Evolutionary conservation across 2,888 invertebrate species (phyloP).

Genomic region (Rhingia rostrata): DNA sequence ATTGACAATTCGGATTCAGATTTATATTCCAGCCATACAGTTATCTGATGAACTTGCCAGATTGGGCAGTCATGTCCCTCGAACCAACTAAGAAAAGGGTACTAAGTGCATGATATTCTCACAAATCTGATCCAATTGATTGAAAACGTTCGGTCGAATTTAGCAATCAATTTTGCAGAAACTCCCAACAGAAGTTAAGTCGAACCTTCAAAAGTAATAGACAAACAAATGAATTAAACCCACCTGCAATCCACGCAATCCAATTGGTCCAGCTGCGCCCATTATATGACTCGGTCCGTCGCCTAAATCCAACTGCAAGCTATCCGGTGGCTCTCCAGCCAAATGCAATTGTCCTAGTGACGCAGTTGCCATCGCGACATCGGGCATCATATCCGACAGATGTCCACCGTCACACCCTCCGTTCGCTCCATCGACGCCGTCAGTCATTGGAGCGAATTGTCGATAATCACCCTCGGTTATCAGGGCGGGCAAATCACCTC

Average conservation of each 20-base stretch:
- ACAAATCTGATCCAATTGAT: no score
- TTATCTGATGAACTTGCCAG: no score
- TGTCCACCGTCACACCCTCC: conserved; percentile 88
- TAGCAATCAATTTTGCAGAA: no score
- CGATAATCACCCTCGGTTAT: conserved; percentile 86
- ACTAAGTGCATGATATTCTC: no score
- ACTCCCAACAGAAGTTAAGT: neutral
- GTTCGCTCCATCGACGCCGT: conserved; percentile 77
- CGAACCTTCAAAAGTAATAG: conserved; percentile 2
- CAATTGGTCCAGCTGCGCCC: conserved; percentile 80
- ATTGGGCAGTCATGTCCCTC: no score
- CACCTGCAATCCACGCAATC: conserved; percentile 81
- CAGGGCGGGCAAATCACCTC: conserved; percentile 86
- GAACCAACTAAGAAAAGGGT: no score
- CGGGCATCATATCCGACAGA: conserved; percentile 93
- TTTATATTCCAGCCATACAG: no score
- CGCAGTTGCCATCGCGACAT: conserved; percentile 95
- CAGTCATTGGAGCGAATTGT: conserved; percentile 74
- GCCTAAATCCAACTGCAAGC: conserved; percentile 89
- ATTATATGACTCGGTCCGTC: conserved; percentile 89
- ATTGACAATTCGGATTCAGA: no score
- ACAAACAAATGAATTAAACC: conserved; percentile 38
- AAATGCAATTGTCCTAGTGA: conserved; percentile 88
- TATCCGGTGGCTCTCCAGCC: conserved; percentile 81
- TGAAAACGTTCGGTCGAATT: no score